A percentile compares a stretch with the other conserved stretches of the same genome.
Evolutionary conservation across 2,113 vertebrate species (phyloP).

Genomic region (Chroicocephalus ridibundus): DNA sequence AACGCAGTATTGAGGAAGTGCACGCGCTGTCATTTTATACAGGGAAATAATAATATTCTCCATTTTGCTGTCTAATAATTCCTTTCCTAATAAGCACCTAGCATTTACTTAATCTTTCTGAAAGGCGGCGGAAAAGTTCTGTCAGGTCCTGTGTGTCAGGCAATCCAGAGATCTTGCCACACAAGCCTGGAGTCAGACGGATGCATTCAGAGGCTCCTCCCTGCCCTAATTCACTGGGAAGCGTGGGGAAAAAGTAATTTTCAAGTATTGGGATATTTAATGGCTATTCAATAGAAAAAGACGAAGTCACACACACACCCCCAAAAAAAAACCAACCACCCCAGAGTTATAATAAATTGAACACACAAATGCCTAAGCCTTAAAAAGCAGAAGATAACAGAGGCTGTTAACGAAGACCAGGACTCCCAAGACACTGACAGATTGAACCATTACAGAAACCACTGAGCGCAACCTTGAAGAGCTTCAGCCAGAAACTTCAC

Average conservation of each 20-base stretch:
- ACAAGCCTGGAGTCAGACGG: not conserved
- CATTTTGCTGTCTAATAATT: not conserved
- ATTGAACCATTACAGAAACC: not conserved
- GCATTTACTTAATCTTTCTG: not conserved
- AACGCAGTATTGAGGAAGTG: not conserved
- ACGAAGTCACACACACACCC: not conserved
- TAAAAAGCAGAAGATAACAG: not conserved
- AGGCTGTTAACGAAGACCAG: not conserved
- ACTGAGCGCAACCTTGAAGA: not conserved
- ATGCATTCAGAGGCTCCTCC: not conserved
- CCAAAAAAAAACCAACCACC: not conserved
- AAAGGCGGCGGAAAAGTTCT: not conserved
- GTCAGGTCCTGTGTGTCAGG: not conserved
- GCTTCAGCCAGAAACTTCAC: not conserved
- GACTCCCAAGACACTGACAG: not conserved
- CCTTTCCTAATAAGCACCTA: not conserved
- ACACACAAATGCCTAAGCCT: not conserved
- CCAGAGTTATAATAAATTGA: not conserved
- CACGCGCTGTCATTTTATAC: not conserved
- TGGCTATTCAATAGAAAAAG: not conserved
- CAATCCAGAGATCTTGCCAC: not conserved
- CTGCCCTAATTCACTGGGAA: not conserved
- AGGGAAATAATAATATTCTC: not conserved
- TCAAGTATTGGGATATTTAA: not conserved
- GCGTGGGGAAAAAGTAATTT: not conserved